A percentile compares a stretch with the other conserved stretches of the same genome.
phyloP scores from a whole-genome alignment of 2,113 vertebrate genomes.

The Sisor rabdophorus region DNA sequence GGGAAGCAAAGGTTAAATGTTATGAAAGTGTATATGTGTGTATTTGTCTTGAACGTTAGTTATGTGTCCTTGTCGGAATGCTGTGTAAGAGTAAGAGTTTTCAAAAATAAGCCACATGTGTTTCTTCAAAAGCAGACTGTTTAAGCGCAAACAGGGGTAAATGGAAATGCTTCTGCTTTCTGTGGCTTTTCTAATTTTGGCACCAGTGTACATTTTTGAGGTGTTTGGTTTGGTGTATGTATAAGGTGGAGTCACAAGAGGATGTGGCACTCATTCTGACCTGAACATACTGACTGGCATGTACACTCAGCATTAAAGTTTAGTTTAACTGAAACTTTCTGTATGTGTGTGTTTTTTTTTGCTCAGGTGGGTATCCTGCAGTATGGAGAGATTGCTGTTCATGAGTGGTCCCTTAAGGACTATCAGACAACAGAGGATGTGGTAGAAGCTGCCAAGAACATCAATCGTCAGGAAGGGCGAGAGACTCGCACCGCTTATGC shows the following conservation, averaged over 20 bases:
- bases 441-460: conserved; percentile 85
- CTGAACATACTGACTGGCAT: not conserved
- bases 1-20: conserved; percentile 9
- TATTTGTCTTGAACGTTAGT: conserved; percentile 30
- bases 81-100: conserved; percentile 3
- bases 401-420: conserved; percentile 86
- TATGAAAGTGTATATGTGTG: not conserved
- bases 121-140: conserved; percentile 44
- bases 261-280: not conserved
- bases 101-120: conserved; percentile 7
- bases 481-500: conserved; percentile 88
- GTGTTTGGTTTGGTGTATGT: conserved; percentile 24
- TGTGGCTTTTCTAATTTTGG: conserved; percentile 61
- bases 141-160: conserved; percentile 60
- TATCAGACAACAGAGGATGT: conserved; percentile 81
- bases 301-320: not conserved
- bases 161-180: conserved; percentile 69
- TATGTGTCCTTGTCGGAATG: conserved; percentile 1
- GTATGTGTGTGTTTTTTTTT: conserved; percentile 17
- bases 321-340: not conserved
- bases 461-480: conserved; percentile 87
- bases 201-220: conserved; percentile 51
- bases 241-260: conserved; percentile 17
- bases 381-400: conserved; percentile 83
- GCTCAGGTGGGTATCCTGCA: conserved; percentile 88